A percentile compares a stretch with the other conserved stretches of the same genome.
Evolutionary conservation across 92 coral and sea anemone species (phyloP).

Genomic region (Palythoa heliodiscus): DNA sequence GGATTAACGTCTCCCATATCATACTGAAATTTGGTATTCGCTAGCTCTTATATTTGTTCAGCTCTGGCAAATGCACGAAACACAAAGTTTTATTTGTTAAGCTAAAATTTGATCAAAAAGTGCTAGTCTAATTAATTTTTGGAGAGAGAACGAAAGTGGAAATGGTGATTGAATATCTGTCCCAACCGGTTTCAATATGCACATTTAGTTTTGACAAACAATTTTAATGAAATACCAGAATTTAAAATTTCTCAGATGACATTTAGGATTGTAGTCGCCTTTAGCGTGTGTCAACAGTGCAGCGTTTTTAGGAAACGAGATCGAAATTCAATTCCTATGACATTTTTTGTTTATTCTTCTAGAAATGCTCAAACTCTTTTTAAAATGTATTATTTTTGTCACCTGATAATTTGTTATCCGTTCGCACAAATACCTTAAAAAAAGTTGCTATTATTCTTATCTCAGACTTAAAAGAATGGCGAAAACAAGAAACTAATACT

Average conservation of each 20-base stretch:
- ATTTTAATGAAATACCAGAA: neutral
- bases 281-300: constrained; percentile 20
- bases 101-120: neutral
- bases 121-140: neutral
- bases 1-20: neutral
- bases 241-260: constrained; percentile 1
- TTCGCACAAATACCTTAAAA: neutral
- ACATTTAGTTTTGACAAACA: constrained; percentile 15
- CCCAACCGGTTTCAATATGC: constrained; percentile 9
- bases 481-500: neutral
- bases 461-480: neutral
- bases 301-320: constrained; percentile 7
- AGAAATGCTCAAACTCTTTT: neutral
- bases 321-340: neutral
- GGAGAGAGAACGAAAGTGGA: neutral
- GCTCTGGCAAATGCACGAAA: neutral
- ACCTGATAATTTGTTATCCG: neutral
- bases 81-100: constrained; percentile 6
- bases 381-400: neutral
- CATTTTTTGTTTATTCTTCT: constrained; percentile 19
- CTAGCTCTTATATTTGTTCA: neutral
- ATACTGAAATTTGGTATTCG: neutral
- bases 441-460: neutral
- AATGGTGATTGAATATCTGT: neutral
- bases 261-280: constrained; percentile 3